These are phyloP conservation scores for Loris lydekkerianus DNA, from an alignment of 2,797 vertebrate genomes.

Conservation along the genomic window DNA sequence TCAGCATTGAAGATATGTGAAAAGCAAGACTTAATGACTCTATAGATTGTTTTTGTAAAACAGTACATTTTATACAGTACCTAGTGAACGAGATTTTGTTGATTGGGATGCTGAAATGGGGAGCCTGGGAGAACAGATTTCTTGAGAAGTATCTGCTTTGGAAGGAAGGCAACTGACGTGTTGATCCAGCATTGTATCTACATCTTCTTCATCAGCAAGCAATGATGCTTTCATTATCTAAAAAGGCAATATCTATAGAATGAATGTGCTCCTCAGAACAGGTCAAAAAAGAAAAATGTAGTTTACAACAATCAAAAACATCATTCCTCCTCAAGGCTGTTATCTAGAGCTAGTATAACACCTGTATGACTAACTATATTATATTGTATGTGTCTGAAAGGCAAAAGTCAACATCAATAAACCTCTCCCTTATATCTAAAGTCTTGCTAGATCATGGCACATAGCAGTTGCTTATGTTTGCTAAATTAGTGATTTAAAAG, in stretches of 20 bases:
- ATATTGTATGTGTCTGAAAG: neutral
- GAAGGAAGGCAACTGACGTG: slow-evolving; percentile 77
- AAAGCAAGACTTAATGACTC: neutral
- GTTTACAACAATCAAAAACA: slow-evolving; percentile 8
- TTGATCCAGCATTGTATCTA: slow-evolving; percentile 89
- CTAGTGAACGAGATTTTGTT: slow-evolving; percentile 83
- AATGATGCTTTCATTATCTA: slow-evolving; percentile 99
- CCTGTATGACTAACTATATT: neutral
- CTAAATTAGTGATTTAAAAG: slow-evolving; percentile 55
- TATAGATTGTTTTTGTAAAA: neutral
- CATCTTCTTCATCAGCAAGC: slow-evolving; percentile 94
- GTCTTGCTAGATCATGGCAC: neutral
- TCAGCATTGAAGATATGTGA: slow-evolving; percentile 37
- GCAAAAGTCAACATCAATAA: neutral
- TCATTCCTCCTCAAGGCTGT: neutral
- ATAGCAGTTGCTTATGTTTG: neutral
- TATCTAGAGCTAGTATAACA: neutral
- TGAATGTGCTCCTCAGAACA: slow-evolving; percentile 56
- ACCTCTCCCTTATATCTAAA: neutral
- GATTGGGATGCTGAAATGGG: slow-evolving; percentile 88
- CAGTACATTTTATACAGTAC: slow-evolving; percentile 77
- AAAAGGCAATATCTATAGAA: slow-evolving; percentile 56
- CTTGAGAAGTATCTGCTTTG: slow-evolving; percentile 87
- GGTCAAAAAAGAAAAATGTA: slow-evolving; percentile 19
- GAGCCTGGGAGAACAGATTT: slow-evolving; percentile 91